Evolutionary conservation across 92 coral and sea anemone genomes (phyloP).

Genomic region (Porites lobata): DNA sequence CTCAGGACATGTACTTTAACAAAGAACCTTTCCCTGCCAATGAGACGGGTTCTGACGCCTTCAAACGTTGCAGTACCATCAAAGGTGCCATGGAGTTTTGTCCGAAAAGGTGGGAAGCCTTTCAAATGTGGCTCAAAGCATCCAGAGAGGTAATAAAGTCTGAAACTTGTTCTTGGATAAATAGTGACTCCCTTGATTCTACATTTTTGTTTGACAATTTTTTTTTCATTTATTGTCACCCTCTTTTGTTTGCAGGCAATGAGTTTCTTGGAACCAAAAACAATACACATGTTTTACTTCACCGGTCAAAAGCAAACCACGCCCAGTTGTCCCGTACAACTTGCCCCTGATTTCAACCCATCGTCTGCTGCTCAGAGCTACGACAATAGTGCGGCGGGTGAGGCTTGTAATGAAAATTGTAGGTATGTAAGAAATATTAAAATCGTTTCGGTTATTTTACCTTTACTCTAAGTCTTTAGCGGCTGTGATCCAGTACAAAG

Average conservation of each 20-base stretch:
- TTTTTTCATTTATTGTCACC: not conserved
- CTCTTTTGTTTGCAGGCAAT: conserved; percentile 61
- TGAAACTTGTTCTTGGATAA: not conserved
- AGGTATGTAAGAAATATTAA: not conserved
- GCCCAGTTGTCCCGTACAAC: conserved; percentile 90
- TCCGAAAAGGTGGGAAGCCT: conserved; percentile 91
- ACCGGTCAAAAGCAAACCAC: conserved; percentile 86
- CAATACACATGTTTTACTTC: conserved; percentile 86
- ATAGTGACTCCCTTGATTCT: no score
- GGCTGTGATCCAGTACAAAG: not conserved
- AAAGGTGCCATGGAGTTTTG: conserved; percentile 80
- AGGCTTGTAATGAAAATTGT: conserved; percentile 58
- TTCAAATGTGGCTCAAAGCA: conserved; percentile 86
- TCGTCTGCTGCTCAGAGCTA: conserved; percentile 91
- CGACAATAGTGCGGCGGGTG: conserved; percentile 41
- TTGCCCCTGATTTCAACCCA: conserved; percentile 83
- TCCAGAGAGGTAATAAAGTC: conserved; percentile 77
- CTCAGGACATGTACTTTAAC: conserved; percentile 91
- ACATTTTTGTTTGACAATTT: not conserved
- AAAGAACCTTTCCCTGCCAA: conserved; percentile 82
- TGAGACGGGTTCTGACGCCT: conserved; percentile 77
- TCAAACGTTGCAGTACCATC: conserved; percentile 57
- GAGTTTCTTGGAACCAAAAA: conserved; percentile 90
- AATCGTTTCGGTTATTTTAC: no score
- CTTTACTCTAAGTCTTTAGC: not conserved